phyloP scores from a whole-genome alignment of 2,888 invertebrate genomes.

The Dynastes hyllus region DNA sequence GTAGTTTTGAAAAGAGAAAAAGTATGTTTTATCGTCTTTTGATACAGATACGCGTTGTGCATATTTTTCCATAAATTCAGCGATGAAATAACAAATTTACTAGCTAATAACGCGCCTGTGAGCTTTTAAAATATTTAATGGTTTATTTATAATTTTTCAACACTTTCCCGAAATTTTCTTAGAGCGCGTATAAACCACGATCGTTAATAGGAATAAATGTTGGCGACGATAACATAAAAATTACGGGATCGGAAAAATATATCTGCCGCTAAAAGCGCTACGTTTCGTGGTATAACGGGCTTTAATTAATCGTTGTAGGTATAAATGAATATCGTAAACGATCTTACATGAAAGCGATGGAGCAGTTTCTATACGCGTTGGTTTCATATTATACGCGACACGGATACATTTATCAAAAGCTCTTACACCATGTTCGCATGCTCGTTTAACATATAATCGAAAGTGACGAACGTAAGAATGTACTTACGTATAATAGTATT shows the following conservation, averaged over 20 bases:
- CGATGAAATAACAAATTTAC: conserved; percentile 22
- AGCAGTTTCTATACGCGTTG: too few relatives aligned
- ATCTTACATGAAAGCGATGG: too few relatives aligned
- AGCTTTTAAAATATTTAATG: conserved; percentile 31
- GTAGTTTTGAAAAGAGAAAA: too few relatives aligned
- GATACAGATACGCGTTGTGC: too few relatives aligned
- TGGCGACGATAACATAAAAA: conserved; percentile 13
- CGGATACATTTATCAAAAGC: too few relatives aligned
- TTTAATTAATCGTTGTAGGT: background rate
- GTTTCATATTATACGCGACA: too few relatives aligned
- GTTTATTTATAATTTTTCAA: conserved; percentile 40
- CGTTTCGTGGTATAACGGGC: background rate
- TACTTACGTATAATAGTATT: too few relatives aligned
- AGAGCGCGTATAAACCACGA: conserved; percentile 9
- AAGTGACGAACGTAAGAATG: too few relatives aligned
- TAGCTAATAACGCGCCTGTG: conserved; percentile 16
- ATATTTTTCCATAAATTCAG: background rate
- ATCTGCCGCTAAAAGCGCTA: conserved; percentile 12
- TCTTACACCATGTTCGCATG: too few relatives aligned
- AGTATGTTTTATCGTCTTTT: too few relatives aligned
- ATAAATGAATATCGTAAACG: too few relatives aligned
- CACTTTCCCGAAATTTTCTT: conserved; percentile 30
- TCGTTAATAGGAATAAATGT: conserved; percentile 5
- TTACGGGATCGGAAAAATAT: conserved; percentile 5
- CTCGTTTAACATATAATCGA: too few relatives aligned